Conservation (phyloP, 2,113 vertebrate species). For the Phodopus roborovskii region DNA sequence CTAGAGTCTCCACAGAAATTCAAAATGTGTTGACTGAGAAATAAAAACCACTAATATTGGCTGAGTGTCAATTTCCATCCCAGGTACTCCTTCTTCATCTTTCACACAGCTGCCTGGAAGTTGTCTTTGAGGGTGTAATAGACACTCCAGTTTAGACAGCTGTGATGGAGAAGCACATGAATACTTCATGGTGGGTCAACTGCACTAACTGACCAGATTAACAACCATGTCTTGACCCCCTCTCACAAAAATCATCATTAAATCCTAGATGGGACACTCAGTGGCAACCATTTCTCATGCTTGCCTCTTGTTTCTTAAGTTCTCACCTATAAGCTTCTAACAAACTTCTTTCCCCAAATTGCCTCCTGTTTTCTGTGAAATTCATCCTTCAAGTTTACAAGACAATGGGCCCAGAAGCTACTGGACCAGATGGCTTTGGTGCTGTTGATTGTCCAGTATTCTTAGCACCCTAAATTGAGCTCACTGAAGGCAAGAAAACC, state of each 20-base stretch:
- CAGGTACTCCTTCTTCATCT: neutral
- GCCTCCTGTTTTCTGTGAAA: neutral
- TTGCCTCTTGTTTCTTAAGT: neutral
- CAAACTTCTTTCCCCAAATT: neutral
- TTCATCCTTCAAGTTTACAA: neutral
- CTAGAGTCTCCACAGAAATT: constrained; percentile 19
- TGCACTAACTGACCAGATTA: neutral
- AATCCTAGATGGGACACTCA: neutral
- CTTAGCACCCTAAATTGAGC: neutral
- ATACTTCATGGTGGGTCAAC: neutral
- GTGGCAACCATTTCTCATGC: neutral
- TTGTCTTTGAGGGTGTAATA: neutral
- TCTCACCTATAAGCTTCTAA: neutral
- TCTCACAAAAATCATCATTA: neutral
- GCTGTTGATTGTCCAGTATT: neutral
- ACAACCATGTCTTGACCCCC: neutral
- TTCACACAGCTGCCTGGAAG: neutral
- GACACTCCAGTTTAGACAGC: neutral
- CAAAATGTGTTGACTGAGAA: neutral
- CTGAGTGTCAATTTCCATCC: neutral
- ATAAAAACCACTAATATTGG: neutral
- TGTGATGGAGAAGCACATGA: neutral
- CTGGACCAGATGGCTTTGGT: neutral
- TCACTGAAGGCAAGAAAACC: neutral
- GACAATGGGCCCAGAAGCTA: neutral